Evolutionary conservation across 2,888 invertebrate species (phyloP), one percentile per base, ranked within the genome.

Genomic region (Willowsia nigromaculata): DNA sequence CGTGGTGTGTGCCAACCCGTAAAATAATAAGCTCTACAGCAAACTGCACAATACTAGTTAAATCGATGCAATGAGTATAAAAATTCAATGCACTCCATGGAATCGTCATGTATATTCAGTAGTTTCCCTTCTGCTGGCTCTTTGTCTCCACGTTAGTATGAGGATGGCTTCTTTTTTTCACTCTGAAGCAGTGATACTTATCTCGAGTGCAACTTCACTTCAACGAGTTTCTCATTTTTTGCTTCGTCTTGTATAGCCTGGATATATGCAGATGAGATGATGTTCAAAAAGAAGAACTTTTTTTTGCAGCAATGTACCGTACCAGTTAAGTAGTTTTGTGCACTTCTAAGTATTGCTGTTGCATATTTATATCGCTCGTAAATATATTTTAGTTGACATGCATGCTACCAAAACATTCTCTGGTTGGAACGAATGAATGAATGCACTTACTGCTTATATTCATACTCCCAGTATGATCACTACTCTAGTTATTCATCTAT

Each of bases 331-430:
- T 56, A 22, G 25, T 56, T 56, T 71, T 1, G 7, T 50, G 74
- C 74, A 74, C 50, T 74, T 30, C 25, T 47, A 47, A 74, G 74
- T 40, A 47, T 50, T 71, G 33, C 83, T 76, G 43, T 74, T 85
- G 85, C 85, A 85, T 25, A 59, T 53, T 85, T 85, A 85, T 85
- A 85, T 76, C 40, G 85, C 43, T 85, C 85, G 76, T 85, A 85
- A 85, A 85, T 85, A 85, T 85, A 76, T 62, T 85, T 56, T 74
- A 74, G 59, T 59, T 85, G 85, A 85, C 85, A 25, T 30, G 76
- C 85, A n/a, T 33, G 50, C 85, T 76, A 27, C 37, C 68, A 33
- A 27, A 74, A 22, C 47, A n/a, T 62, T 76, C 76, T 56, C 30
- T 62, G 74, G 74, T 74, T 74, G 74, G 50, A 74, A 74, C 47